phyloP scores from a whole-genome alignment of 2,113 vertebrate genomes.

The Mesitornis unicolor region DNA sequence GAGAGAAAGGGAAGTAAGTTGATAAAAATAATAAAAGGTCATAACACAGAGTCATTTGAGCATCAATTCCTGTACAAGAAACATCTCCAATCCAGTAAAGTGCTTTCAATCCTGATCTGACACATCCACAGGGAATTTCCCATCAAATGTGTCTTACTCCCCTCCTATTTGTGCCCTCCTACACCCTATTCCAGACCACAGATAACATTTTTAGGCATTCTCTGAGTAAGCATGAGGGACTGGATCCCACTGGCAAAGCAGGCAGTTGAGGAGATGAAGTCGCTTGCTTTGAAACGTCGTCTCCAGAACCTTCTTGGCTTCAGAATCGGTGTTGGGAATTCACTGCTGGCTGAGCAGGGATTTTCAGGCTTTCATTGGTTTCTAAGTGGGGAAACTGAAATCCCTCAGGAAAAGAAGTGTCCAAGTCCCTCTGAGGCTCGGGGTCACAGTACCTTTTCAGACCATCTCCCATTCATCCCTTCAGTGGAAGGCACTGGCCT shows the following conservation, averaged over 20 bases:
- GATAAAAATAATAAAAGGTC: background rate
- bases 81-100: background rate
- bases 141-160: background rate
- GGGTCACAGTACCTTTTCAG: background rate
- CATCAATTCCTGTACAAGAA: background rate
- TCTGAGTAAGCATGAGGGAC: background rate
- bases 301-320: constrained; percentile 1
- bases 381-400: background rate
- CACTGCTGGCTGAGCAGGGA: background rate
- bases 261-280: background rate
- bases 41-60: background rate
- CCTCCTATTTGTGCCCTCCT: background rate
- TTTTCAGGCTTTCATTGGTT: background rate
- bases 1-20: background rate
- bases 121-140: background rate
- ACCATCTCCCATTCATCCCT: background rate
- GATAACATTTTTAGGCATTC: background rate
- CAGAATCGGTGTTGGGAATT: background rate
- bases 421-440: background rate
- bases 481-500: background rate
- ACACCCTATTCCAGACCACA: background rate
- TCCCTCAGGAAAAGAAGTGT: background rate
- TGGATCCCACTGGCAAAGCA: background rate
- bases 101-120: background rate
- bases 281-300: background rate